Base-by-base conservation (phyloP, 2,797 vertebrate species). In the Denticeps clupeoides region DNA sequence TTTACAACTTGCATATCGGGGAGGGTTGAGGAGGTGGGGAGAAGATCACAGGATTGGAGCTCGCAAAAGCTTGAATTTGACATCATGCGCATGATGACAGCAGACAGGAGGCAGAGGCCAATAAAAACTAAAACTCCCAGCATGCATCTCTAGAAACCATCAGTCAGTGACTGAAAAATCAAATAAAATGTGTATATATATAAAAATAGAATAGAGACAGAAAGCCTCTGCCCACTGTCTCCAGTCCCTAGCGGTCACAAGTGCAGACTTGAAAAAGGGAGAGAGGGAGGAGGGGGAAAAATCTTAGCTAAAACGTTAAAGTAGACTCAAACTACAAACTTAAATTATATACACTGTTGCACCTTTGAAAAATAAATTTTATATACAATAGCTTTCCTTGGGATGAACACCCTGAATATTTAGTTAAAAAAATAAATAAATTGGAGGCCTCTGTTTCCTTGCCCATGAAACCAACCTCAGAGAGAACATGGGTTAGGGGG, bases 321-420 rank as follows among this genome's bases (percentile, higher is more conserved):
- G 25, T 2, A 4, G 24, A 25, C 24, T 25, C n/a, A 37, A 37
- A 18, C 33, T 38, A 18, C 35, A 18, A 21, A 8, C 9, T 38
- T 41, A 38, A 37, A 53, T 67, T 56, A 51, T 58, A 61, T 58
- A 64, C 59, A 74, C 48, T 56, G 13, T 58, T 44, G 60, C 41
- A 58, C 54, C 51, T 59, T 60, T 44, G 32, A 72, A 71, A 69
- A 65, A 62, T 55, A 57, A 35, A 52, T 44, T 55, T 47, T 56
- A 70, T 70, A 47, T 75, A 68, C 63, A 70, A 63, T 68, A 68
- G 61, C 64, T 62, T 59, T 53, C 60, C 53, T 62, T 55, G 56
- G 48, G 53, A 56, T 63, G 60, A 62, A 56, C 32, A 53, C 63
- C 41, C 63, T 51, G 25, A 53, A 62, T 47, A 55, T 59, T 40